A percentile compares a stretch with the other conserved stretches of the same genome.
Conservation (phyloP, 2,888 invertebrate genomes). For the Apamea monoglypha region DNA sequence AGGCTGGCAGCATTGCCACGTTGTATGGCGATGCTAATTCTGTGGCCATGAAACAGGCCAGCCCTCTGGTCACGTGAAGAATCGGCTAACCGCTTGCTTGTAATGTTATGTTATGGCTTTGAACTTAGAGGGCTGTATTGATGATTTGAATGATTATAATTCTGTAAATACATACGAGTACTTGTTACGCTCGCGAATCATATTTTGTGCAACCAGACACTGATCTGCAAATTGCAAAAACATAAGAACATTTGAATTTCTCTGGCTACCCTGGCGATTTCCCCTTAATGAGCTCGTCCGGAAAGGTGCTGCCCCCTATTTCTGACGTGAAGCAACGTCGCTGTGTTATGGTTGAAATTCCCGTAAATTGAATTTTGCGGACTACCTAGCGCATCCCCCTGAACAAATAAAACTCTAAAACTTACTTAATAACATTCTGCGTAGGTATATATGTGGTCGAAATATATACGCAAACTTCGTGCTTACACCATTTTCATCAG, state of each 20-base stretch:
- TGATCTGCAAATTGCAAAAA: neutral
- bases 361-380: too few relatives aligned
- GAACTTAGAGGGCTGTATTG: too few relatives aligned
- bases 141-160: too few relatives aligned
- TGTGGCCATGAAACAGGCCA: too few relatives aligned
- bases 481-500: neutral
- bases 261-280: neutral
- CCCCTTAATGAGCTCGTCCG: neutral
- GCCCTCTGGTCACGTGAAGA: too few relatives aligned
- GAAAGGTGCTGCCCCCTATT: neutral
- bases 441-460: neutral
- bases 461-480: neutral
- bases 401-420: neutral
- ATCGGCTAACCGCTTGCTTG: too few relatives aligned
- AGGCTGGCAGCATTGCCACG: too few relatives aligned
- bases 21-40: too few relatives aligned
- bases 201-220: neutral
- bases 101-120: too few relatives aligned
- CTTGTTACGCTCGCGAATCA: neutral
- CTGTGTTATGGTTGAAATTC: neutral
- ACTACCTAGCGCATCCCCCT: too few relatives aligned
- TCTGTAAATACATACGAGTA: too few relatives aligned
- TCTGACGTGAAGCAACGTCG: neutral
- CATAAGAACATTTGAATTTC: neutral
- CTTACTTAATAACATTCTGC: neutral